These are phyloP conservation scores for Fragum sueziense DNA, from an alignment of 2,888 invertebrate species.

Conservation along the genomic window DNA sequence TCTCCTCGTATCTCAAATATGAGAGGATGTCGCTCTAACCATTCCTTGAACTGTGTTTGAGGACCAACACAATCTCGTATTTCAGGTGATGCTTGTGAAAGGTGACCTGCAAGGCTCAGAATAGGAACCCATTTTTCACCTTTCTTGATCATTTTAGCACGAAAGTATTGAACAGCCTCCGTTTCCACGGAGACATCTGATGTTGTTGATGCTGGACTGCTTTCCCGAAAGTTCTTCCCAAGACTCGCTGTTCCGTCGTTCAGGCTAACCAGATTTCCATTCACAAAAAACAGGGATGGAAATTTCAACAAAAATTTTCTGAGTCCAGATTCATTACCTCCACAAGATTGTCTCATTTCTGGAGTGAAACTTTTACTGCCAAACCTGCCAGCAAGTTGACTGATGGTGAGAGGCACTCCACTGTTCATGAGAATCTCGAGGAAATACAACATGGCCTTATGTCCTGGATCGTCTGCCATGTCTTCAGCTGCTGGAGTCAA, in stretches of 20 bases:
- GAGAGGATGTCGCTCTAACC: slow-evolving; percentile 81
- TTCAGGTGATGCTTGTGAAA: slow-evolving; percentile 97
- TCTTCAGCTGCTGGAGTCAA: slow-evolving; percentile 37
- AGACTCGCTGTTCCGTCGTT: slow-evolving; percentile 80
- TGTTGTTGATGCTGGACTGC: slow-evolving; percentile 75
- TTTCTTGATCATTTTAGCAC: slow-evolving; percentile 95
- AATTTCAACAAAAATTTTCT: slow-evolving; percentile 98
- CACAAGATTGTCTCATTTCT: slow-evolving; percentile 90
- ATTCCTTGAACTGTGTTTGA: slow-evolving; percentile 81
- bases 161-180: slow-evolving; percentile 99
- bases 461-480: slow-evolving; percentile 82
- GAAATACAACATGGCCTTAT: slow-evolving; percentile 92
- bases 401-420: slow-evolving; percentile 94
- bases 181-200: slow-evolving; percentile 86
- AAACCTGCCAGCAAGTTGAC: slow-evolving; percentile 99
- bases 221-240: slow-evolving; percentile 78
- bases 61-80: slow-evolving; percentile 87
- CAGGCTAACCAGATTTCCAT: slow-evolving; percentile 84
- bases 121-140: slow-evolving; percentile 98
- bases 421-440: slow-evolving; percentile 99
- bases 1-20: slow-evolving; percentile 82
- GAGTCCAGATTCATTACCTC: slow-evolving; percentile 96
- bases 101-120: slow-evolving; percentile 96
- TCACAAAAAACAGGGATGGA: slow-evolving; percentile 97
- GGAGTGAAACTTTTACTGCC: slow-evolving; percentile 99